Evolutionary conservation across 2,888 invertebrate genomes (phyloP).

Genomic region (Nipponacmea schrenckii): DNA sequence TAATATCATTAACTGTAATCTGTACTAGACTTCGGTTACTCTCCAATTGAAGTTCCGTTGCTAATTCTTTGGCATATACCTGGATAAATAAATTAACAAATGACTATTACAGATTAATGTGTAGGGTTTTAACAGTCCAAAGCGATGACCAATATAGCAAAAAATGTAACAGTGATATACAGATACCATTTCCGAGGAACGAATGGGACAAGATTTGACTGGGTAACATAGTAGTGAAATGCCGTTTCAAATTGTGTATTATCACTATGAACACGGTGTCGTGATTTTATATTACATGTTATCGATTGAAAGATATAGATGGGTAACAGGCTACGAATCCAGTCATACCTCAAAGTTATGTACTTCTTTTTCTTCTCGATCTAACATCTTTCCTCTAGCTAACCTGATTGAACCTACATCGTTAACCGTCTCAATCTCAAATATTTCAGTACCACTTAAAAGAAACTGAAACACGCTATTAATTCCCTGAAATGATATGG

Average conservation of each 20-base stretch:
- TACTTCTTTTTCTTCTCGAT: conserved; percentile 20
- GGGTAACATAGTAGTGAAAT: no score
- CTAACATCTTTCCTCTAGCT: not conserved
- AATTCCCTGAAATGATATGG: conserved; percentile 23
- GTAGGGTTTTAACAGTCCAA: no score
- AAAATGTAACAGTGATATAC: no score
- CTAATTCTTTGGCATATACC: conserved; percentile 29
- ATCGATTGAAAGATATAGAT: not conserved
- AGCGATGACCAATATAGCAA: no score
- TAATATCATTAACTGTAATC: conserved; percentile 26
- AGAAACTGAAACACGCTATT: conserved; percentile 27
- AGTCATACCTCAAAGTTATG: conserved; percentile 26
- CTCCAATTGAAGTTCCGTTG: not conserved
- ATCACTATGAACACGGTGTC: no score
- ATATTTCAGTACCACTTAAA: conserved; percentile 12
- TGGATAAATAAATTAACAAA: not conserved
- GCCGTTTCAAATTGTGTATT: no score
- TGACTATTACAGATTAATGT: no score
- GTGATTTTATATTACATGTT: no score
- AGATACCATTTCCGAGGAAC: no score
- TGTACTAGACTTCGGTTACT: conserved; percentile 21
- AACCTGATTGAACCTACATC: conserved; percentile 21
- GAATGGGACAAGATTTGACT: no score
- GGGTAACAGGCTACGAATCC: no score
- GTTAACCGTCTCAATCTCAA: conserved; percentile 19